Evolutionary conservation across 2,888 invertebrate genomes (phyloP).

Genomic region (Caenorhabditis uteleia): DNA sequence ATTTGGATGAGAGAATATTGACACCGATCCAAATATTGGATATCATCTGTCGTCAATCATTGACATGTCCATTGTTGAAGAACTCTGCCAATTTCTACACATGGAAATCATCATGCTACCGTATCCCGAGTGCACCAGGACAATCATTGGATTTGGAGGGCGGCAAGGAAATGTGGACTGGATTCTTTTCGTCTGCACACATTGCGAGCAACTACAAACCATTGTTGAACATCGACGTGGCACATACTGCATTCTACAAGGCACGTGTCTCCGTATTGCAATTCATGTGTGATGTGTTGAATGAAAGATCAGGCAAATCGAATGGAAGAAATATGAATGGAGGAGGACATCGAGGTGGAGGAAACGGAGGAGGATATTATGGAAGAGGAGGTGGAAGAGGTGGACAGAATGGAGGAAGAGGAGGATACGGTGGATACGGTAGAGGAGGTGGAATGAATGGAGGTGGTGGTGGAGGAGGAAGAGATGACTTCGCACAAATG

Average conservation of each 20-base stretch:
- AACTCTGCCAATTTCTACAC: conserved; percentile 60
- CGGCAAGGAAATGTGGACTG: conserved; percentile 68
- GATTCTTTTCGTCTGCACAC: conserved; percentile 66
- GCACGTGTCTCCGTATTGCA: conserved; percentile 57
- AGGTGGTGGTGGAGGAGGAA: not conserved
- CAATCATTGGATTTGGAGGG: conserved; percentile 61
- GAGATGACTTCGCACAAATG: conserved; percentile 30
- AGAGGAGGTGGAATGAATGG: conserved; percentile 11
- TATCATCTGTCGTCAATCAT: conserved; percentile 63
- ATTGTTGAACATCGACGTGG: conserved; percentile 63
- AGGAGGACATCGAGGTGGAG: conserved; percentile 25
- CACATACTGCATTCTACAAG: conserved; percentile 65
- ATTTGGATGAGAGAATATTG: conserved; percentile 57
- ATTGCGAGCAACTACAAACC: conserved; percentile 56
- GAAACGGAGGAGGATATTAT: conserved; percentile 25
- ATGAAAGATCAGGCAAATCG: conserved; percentile 38
- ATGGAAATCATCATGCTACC: conserved; percentile 62
- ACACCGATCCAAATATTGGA: conserved; percentile 71
- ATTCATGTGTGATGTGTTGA: conserved; percentile 65
- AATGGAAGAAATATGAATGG: conserved; percentile 3
- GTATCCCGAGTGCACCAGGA: conserved; percentile 45
- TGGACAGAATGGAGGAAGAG: conserved; percentile 13
- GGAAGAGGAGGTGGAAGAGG: conserved; percentile 20
- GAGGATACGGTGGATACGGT: conserved; percentile 24
- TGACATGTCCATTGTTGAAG: conserved; percentile 62